Evolutionary conservation across 2,797 vertebrate species (phyloP), one percentile per base, ranked within the genome.

Genomic region (Apodemus agrarius): DNA sequence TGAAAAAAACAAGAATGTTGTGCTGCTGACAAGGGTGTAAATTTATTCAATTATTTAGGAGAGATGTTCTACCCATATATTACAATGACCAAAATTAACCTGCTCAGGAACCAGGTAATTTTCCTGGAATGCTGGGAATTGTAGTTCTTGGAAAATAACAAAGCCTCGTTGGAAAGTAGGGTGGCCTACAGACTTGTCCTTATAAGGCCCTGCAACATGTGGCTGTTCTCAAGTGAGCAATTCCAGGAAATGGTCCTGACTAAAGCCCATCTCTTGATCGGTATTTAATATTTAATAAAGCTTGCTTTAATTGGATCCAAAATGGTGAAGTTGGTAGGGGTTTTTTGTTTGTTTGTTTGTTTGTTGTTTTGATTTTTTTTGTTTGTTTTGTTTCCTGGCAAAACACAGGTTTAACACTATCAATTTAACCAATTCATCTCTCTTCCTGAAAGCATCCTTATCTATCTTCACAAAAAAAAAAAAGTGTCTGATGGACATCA

Each of bases 391-490:
- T 52, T 52, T 52, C 11, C 40, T 76, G 74, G 40, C 6, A 22
- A 26, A 76, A 14, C 40, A 14, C 40, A 76, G 22, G 74, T 26
- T 26, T 43, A 22, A 43, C 37, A 43, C 72, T 75, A 75, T 75
- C 37, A 46, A 26, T 43, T 43, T 75, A 43, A 75, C 69, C 21
- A 13, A 8, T 76, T 57, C 89, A 59, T 40, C 22, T 72, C 74
- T 34, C 1, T 54, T 13, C 17, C 57, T 40, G 72, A 49, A 61
- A 83, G 52, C 22, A 31, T 76, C 54, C 19, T 94, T 49, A 63
- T 9, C 37, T 57, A 17, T 54, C 89, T 72, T 84, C 43, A 91
- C n/a, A 37, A 78, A 83, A 87, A 26, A 87, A 94, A 90, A 87
- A 26, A 87, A 94, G 88, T 84, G 2, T 54, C 7, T 72, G 69